Evolutionary conservation across 2,113 vertebrate genomes (phyloP), one percentile per base, ranked within the genome.

Genomic region (Eulacestoma nigropectus): DNA sequence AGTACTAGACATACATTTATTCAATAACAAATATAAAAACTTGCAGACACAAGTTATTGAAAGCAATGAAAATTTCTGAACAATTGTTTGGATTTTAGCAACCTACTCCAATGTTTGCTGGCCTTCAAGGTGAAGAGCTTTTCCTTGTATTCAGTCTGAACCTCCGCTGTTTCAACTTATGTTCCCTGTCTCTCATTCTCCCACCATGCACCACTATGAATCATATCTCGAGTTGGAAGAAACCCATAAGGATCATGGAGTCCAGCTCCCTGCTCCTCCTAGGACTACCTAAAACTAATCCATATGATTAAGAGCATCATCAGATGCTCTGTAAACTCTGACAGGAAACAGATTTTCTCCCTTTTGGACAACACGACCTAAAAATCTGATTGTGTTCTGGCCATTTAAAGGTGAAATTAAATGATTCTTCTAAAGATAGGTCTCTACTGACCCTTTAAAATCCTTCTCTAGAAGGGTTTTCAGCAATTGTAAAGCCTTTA

Each of bases 231-330:
- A 9, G 37, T 5, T 81, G 19, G 22, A 72, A 87, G 19, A 18
- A 22, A 33, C 10, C 4, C 16, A 21, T 37, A 37, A 53, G 25
- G 4, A 23, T 37, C 26, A 47, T 16, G 5, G 6, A 41, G 26
- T 47, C 30, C 19, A 59, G 29, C 16, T n/a, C 27, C 13, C 22
- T 70, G 11, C 13, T 85, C 7, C 44, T 53, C 5, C 5, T 39
- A 68, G 30, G 26, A 20, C 16, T 59, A 79, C 26, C 33, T 63
- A 30, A 74, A 64, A 30, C 10, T 41, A 76, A 72, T 21, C 19
- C 39, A 17, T 68, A 2, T 13, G 17, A 44, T 20, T 53, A 27
- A 39, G 7, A 52, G 2, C 62, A 53, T 80, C 0, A 0, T 57
- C 42, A 83, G 42, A 53, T 25, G 26, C 7, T 69, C 11, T 3